A percentile compares a stretch with the other conserved stretches of the same genome.
Evolutionary conservation across 1,140 invertebrate species (phyloP).

Genomic region (Drusus annulatus): DNA sequence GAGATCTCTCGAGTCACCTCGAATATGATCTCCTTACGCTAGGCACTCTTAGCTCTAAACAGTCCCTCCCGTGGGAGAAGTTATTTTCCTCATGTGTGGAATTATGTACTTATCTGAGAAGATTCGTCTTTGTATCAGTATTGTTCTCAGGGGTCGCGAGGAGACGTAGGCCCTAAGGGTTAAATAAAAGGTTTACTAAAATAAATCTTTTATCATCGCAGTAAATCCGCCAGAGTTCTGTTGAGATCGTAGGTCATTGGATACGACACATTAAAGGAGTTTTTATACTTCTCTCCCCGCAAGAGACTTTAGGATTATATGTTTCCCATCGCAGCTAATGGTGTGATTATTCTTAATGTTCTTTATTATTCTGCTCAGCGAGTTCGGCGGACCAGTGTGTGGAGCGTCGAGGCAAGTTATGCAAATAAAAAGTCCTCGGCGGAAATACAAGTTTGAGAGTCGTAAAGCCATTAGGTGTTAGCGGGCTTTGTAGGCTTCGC

Average conservation of each 20-base stretch:
- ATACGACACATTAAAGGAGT: not conserved
- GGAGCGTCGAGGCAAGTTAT: not conserved
- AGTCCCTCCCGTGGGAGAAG: no score
- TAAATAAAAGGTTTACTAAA: not conserved
- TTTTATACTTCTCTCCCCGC: not conserved
- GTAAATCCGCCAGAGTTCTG: not conserved
- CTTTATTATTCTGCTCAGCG: conserved; percentile 5
- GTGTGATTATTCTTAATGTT: not conserved
- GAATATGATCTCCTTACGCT: no score
- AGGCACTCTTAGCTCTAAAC: no score
- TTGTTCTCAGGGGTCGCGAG: no score
- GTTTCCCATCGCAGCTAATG: not conserved
- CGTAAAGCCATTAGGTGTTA: conserved; percentile 8
- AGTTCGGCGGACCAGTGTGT: not conserved
- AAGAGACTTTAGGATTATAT: not conserved
- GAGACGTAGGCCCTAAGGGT: no score
- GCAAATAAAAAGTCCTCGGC: not conserved
- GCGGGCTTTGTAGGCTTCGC: not conserved
- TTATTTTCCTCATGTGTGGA: no score
- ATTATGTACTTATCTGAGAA: no score
- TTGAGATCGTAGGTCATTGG: not conserved
- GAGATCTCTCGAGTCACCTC: no score
- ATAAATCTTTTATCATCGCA: not conserved
- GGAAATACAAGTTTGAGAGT: not conserved
- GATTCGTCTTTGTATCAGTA: no score